These are phyloP conservation scores for Enhydra lutris DNA, from an alignment of 2,113 vertebrate genomes.

Conservation along the genomic window DNA sequence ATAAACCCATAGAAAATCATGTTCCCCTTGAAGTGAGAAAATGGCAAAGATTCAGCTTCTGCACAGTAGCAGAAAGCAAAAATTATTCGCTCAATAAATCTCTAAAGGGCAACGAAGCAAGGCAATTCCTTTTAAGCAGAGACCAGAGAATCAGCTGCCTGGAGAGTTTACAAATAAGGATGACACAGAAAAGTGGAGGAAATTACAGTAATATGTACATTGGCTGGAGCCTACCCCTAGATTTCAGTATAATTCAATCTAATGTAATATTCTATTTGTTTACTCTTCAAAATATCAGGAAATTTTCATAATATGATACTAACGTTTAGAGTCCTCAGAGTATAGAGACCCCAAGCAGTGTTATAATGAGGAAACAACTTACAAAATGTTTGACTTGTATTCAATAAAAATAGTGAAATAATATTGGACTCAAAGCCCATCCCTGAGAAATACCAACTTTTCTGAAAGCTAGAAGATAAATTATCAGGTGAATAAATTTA, in stretches of 20 bases:
- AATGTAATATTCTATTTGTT: background rate
- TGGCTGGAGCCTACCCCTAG: background rate
- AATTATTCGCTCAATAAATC: background rate
- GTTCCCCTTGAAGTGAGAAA: background rate
- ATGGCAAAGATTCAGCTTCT: background rate
- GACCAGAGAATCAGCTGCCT: background rate
- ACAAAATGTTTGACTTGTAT: background rate
- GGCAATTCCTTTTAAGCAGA: background rate
- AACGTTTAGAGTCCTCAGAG: background rate
- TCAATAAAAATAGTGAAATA: background rate
- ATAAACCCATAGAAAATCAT: background rate
- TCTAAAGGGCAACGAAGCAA: background rate
- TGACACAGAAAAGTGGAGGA: background rate
- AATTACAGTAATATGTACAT: background rate
- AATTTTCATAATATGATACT: background rate
- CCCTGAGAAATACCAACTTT: background rate
- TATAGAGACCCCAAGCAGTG: background rate
- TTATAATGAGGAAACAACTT: background rate
- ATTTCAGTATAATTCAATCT: background rate
- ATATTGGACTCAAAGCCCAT: background rate
- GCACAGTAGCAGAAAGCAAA: background rate
- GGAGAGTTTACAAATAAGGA: background rate
- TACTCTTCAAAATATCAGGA: background rate
- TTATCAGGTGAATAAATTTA: background rate
- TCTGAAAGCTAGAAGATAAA: background rate